phyloP scores from a whole-genome alignment of 2,888 invertebrate genomes.

The Neria commutata region DNA sequence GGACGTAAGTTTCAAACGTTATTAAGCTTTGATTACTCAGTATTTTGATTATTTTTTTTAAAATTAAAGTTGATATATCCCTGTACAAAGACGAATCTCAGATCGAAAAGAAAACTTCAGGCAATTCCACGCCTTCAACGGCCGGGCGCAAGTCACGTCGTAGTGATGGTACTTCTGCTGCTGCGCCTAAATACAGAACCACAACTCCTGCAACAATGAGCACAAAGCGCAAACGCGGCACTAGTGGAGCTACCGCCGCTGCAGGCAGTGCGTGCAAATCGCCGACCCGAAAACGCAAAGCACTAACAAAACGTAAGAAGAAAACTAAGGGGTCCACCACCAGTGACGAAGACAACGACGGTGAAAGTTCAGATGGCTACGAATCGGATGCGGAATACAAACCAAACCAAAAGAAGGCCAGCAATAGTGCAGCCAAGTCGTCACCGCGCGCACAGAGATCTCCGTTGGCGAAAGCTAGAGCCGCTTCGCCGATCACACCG shows the following conservation, averaged over 20 bases:
- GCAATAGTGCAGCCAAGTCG: constrained; percentile 33
- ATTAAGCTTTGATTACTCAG: constrained; percentile 10
- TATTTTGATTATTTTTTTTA: constrained; percentile 25
- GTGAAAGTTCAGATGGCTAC: constrained; percentile 34
- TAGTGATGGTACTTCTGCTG: constrained; percentile 19
- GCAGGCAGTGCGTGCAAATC: constrained; percentile 23
- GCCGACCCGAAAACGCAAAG: constrained; percentile 35
- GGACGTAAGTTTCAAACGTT: constrained; percentile 77
- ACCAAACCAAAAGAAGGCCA: constrained; percentile 44
- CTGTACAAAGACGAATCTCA: constrained; percentile 84
- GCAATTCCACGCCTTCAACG: constrained; percentile 24
- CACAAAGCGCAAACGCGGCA: constrained; percentile 31
- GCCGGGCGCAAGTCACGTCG: constrained; percentile 30
- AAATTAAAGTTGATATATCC: constrained; percentile 77
- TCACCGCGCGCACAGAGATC: constrained; percentile 47
- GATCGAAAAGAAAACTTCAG: constrained; percentile 65
- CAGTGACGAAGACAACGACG: constrained; percentile 34
- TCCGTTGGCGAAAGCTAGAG: constrained; percentile 48
- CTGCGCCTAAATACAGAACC: constrained; percentile 4
- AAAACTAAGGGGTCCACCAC: constrained; percentile 26
- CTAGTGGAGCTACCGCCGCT: too few relatives aligned
- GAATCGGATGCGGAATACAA: constrained; percentile 47
- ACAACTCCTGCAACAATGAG: constrained; percentile 19
- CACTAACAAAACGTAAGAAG: constrained; percentile 37
- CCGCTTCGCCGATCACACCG: constrained; percentile 48